Percentiles rank a stretch among this genome's conserved stretches.
These are phyloP conservation scores for Ophioderma brevispina DNA, from an alignment of 35 echinoderm and acorn worm species.

Conservation along the genomic window DNA sequence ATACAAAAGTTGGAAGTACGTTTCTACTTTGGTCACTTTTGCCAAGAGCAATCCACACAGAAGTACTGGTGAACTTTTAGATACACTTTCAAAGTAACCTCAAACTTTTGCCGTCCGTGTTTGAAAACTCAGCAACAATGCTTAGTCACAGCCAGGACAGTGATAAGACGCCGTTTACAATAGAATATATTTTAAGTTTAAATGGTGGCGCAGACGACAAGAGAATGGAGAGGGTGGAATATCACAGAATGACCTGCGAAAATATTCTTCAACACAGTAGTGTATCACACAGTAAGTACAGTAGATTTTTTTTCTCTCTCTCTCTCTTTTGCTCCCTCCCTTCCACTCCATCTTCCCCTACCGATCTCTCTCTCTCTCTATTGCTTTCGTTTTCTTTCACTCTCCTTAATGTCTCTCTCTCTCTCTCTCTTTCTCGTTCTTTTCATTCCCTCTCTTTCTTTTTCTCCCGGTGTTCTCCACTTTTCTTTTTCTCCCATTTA, in stretches of 20 bases:
- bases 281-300: neutral
- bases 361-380: too few species aligned
- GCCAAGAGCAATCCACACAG: neutral
- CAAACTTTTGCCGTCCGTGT: neutral
- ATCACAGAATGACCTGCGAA: neutral
- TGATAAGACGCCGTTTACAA: neutral
- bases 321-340: too few species aligned
- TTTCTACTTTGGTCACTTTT: neutral
- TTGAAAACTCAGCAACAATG: neutral
- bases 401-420: too few species aligned
- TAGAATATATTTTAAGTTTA: neutral
- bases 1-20: neutral
- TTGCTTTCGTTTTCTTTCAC: too few species aligned
- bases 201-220: neutral
- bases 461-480: too few species aligned
- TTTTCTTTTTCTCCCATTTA: too few species aligned
- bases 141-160: neutral
- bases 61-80: neutral
- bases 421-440: too few species aligned
- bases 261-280: neutral
- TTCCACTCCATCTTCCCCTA: too few species aligned
- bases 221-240: neutral
- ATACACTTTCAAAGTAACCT: neutral
- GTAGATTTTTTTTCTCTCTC: too few species aligned
- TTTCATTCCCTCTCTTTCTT: too few species aligned